These are phyloP conservation scores for Echinarachnius parma DNA, from an alignment of 53 echinoderm and acorn worm species.

Conservation along the genomic window DNA sequence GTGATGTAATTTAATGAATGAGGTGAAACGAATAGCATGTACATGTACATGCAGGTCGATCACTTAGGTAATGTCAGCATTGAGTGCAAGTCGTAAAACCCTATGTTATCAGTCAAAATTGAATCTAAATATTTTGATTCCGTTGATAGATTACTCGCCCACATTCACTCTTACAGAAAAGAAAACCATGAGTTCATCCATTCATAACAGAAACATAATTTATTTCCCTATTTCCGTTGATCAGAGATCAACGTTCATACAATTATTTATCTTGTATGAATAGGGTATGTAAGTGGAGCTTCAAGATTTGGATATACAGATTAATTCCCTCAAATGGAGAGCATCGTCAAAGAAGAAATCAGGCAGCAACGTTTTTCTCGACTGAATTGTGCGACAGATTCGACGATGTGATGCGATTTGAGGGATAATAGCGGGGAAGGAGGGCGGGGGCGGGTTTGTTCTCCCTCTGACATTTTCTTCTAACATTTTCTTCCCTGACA, in stretches of 20 bases:
- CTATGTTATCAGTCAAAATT: slow-evolving; percentile 41
- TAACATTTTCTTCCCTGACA: too few species aligned
- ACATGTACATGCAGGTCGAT: slow-evolving; percentile 15
- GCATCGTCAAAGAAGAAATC: slow-evolving; percentile 36
- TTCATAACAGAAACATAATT: too few species aligned
- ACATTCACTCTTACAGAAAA: not conserved
- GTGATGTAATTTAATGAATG: slow-evolving; percentile 32
- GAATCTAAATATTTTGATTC: slow-evolving; percentile 50
- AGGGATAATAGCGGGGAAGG: not conserved
- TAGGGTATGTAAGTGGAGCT: not conserved
- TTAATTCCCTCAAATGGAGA: slow-evolving; percentile 48
- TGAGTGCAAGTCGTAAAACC: slow-evolving; percentile 31
- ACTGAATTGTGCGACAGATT: slow-evolving; percentile 5
- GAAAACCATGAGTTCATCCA: too few species aligned
- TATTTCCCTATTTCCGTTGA: not conserved
- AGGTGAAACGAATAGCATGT: slow-evolving; percentile 4
- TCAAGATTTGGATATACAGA: slow-evolving; percentile 41
- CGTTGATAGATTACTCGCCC: slow-evolving; percentile 20
- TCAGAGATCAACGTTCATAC: not conserved
- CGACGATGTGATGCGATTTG: slow-evolving; percentile 7
- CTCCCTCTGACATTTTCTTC: too few species aligned
- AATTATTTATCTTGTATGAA: not conserved
- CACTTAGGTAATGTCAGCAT: slow-evolving; percentile 4
- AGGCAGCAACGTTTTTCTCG: slow-evolving; percentile 3
- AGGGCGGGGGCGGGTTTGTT: not conserved